Percentiles rank a stretch among this genome's conserved stretches.
Evolutionary conservation across 2,888 invertebrate species (phyloP).

Genomic region (Caenorhabditis afra): DNA sequence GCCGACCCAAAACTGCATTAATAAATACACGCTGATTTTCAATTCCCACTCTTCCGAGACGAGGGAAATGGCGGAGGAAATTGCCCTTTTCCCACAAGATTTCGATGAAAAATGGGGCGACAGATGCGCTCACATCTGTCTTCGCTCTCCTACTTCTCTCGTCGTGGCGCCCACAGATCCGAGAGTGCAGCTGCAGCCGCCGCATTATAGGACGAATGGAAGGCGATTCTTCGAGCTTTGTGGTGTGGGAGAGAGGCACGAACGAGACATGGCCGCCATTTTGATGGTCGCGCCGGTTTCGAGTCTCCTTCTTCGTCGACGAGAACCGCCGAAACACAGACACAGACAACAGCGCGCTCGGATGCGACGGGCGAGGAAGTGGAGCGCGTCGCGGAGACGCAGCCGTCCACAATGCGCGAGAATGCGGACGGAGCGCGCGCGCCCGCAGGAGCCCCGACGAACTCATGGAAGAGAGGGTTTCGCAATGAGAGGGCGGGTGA

Average conservation of each 20-base stretch:
- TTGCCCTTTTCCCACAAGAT: slow-evolving; percentile 26
- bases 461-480: slow-evolving; percentile 40
- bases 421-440: slow-evolving; percentile 47
- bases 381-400: slow-evolving; percentile 31
- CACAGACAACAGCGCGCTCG: slow-evolving; percentile 43
- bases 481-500: slow-evolving; percentile 27
- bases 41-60: no score
- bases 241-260: slow-evolving; percentile 14
- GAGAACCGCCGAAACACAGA: slow-evolving; percentile 36
- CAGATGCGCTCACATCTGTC: slow-evolving; percentile 52
- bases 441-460: slow-evolving; percentile 43
- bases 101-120: slow-evolving; percentile 34
- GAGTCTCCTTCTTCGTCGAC: slow-evolving; percentile 31
- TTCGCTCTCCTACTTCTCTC: neutral
- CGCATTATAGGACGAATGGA: neutral
- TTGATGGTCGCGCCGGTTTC: slow-evolving; percentile 36
- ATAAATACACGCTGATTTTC: slow-evolving; percentile 2
- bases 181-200: neutral
- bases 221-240: slow-evolving; percentile 38
- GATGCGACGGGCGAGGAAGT: slow-evolving; percentile 18
- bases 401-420: slow-evolving; percentile 46
- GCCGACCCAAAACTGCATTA: slow-evolving; percentile 3
- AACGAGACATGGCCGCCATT: slow-evolving; percentile 49
- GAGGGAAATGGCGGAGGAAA: neutral
- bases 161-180: slow-evolving; percentile 32